These are phyloP conservation scores for Drosophila ezoana DNA, from an alignment of 2,888 invertebrate species.

Conservation along the genomic window DNA sequence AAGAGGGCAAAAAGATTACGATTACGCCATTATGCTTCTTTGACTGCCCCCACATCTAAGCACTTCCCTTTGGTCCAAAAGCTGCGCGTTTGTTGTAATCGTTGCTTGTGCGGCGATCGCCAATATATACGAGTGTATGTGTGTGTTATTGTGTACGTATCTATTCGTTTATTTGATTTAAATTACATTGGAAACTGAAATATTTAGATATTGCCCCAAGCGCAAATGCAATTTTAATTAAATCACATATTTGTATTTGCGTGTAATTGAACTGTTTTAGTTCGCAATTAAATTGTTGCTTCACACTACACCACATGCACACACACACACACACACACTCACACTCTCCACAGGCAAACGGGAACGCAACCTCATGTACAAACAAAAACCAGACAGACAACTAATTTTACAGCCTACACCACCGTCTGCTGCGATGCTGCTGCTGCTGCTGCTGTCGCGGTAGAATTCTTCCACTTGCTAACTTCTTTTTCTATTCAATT, in stretches of 20 bases:
- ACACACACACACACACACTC: slow-evolving; percentile 21
- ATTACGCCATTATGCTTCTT: slow-evolving; percentile 60
- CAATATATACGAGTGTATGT: background rate
- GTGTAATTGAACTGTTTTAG: slow-evolving; percentile 75
- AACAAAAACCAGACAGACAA: slow-evolving; percentile 64
- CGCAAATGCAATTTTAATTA: slow-evolving; percentile 60
- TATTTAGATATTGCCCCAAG: slow-evolving; percentile 68
- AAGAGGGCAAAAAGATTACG: slow-evolving; percentile 77
- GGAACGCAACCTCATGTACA: slow-evolving; percentile 36
- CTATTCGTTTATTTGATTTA: slow-evolving; percentile 31
- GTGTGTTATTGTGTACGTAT: slow-evolving; percentile 6
- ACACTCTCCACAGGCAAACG: slow-evolving; percentile 23
- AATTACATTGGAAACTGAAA: slow-evolving; percentile 55
- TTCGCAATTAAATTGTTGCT: slow-evolving; percentile 71
- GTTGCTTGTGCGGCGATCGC: slow-evolving; percentile 30
- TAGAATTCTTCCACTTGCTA: slow-evolving; percentile 56
- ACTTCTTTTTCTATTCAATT: slow-evolving; percentile 8
- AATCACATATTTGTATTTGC: slow-evolving; percentile 71
- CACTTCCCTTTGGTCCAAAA: background rate
- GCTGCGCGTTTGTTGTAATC: slow-evolving; percentile 26
- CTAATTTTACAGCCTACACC: slow-evolving; percentile 65
- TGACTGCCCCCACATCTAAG: background rate
- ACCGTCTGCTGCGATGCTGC: slow-evolving; percentile 51
- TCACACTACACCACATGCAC: slow-evolving; percentile 24
- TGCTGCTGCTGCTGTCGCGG: slow-evolving; percentile 37